Conservation (phyloP, 2,888 invertebrate species). For the Empis stercorea region DNA sequence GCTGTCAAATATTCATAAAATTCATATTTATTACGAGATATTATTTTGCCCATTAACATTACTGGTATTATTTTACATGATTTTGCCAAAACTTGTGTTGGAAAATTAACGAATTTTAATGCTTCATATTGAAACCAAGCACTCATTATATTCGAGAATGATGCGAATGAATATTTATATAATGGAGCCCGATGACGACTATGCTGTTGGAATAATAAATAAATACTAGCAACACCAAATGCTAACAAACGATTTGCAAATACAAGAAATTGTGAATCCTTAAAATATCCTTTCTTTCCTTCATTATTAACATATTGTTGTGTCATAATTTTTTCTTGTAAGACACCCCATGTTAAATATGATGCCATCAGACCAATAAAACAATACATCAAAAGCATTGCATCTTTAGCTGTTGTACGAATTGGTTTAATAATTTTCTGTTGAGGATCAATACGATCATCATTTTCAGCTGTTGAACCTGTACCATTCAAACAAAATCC, state of each 20-base stretch:
- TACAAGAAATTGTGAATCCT: slow-evolving; percentile 93
- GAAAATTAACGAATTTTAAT: slow-evolving; percentile 94
- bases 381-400: slow-evolving; percentile 56
- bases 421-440: slow-evolving; percentile 17
- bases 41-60: slow-evolving; percentile 93
- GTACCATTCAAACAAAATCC: slow-evolving; percentile 32
- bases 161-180: slow-evolving; percentile 90
- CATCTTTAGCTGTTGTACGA: slow-evolving; percentile 44
- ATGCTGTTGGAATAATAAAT: slow-evolving; percentile 48
- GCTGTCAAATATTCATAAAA: slow-evolving; percentile 88
- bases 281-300: slow-evolving; percentile 55
- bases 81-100: slow-evolving; percentile 91
- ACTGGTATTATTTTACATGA: slow-evolving; percentile 98
- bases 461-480: slow-evolving; percentile 19
- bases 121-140: slow-evolving; percentile 99
- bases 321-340: slow-evolving; percentile 98
- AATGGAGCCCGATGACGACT: slow-evolving; percentile 70
- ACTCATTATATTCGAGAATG: slow-evolving; percentile 93
- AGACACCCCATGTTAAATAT: slow-evolving; percentile 89
- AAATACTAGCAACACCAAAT: slow-evolving; percentile 54
- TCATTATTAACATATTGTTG: slow-evolving; percentile 53
- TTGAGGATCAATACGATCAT: slow-evolving; percentile 15
- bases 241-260: slow-evolving; percentile 89
- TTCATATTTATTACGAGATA: slow-evolving; percentile 77
- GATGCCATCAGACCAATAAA: slow-evolving; percentile 79